phyloP scores from a whole-genome alignment of 2,888 invertebrate genomes.

The Agrotis puta region DNA sequence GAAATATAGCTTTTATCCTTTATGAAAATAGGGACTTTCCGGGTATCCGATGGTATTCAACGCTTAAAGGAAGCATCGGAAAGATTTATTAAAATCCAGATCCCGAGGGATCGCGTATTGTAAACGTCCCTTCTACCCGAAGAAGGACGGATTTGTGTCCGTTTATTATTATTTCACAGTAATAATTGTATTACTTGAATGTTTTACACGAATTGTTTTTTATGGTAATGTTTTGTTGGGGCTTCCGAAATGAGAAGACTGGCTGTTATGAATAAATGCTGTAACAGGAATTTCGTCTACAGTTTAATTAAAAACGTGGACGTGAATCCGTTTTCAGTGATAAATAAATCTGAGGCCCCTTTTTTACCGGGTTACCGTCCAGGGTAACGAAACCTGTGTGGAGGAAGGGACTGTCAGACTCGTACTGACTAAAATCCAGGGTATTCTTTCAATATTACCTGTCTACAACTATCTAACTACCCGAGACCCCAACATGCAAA shows the following conservation, averaged over 20 bases:
- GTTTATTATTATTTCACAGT: constrained; percentile 46
- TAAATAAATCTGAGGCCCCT: neutral
- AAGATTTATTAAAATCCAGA: constrained; percentile 81
- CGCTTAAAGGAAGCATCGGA: constrained; percentile 75
- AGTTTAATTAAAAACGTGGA: neutral
- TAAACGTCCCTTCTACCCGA: constrained; percentile 56
- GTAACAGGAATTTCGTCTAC: neutral
- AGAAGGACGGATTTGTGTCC: constrained; percentile 41
- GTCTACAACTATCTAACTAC: no score
- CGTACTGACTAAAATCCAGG: no score
- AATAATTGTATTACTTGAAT: constrained; percentile 57
- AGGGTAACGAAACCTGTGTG: no score
- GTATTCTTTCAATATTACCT: no score
- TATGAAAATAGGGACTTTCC: constrained; percentile 78
- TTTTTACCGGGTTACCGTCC: no score
- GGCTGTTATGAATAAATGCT: constrained; percentile 38
- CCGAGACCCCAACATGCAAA: no score
- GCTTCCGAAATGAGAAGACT: constrained; percentile 13
- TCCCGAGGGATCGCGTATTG: constrained; percentile 63
- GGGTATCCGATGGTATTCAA: constrained; percentile 75
- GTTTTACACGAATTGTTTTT: constrained; percentile 54
- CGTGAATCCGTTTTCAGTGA: neutral
- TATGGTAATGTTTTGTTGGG: constrained; percentile 49
- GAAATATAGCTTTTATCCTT: constrained; percentile 79
- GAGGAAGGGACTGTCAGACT: no score